Conservation (phyloP, 2,888 invertebrate genomes). For the Eupithecia pulchellata region DNA sequence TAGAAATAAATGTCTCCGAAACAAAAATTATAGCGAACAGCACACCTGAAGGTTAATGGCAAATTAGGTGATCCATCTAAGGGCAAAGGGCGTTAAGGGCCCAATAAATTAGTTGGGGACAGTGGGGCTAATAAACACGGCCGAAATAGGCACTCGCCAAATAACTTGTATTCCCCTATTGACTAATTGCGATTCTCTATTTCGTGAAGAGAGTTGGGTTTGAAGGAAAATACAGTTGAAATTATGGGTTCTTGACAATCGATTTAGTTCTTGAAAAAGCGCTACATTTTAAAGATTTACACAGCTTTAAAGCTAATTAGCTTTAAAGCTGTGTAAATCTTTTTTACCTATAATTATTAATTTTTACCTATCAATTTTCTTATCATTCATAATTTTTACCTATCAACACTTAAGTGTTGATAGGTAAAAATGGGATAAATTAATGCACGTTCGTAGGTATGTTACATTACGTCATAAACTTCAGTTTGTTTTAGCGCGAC, state of each 20-base stretch:
- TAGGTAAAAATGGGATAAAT: no score
- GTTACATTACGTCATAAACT: no score
- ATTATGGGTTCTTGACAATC: neutral
- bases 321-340: no score
- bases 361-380: no score
- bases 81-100: conserved; percentile 77
- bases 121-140: conserved; percentile 79
- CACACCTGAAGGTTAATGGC: conserved; percentile 70
- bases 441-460: no score
- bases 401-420: no score
- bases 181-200: conserved; percentile 81
- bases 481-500: no score
- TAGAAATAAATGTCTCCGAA: conserved; percentile 42
- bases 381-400: no score
- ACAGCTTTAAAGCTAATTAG: no score
- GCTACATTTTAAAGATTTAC: no score
- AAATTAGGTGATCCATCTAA: conserved; percentile 83
- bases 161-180: conserved; percentile 80
- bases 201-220: conserved; percentile 52
- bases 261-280: neutral
- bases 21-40: conserved; percentile 63
- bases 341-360: no score
- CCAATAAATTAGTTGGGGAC: conserved; percentile 83
- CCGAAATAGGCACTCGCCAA: conserved; percentile 73
- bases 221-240: neutral